These are phyloP conservation scores for Dioctria rufipes DNA, from an alignment of 2,888 invertebrate species.

Conservation along the genomic window DNA sequence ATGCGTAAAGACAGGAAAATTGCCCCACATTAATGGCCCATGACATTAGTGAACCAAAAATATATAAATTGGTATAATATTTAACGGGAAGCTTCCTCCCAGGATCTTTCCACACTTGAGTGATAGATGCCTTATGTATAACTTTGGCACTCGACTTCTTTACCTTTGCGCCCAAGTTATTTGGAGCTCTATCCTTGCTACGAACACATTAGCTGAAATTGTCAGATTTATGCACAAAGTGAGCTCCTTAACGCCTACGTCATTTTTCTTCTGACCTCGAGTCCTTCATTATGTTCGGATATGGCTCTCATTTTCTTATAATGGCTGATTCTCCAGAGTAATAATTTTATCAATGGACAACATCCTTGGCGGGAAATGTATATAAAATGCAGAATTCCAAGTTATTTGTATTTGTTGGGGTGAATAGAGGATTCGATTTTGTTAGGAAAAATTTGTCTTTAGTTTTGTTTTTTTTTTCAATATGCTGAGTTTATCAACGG, in stretches of 20 bases:
- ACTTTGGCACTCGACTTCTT: slow-evolving; percentile 12
- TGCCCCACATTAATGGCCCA: slow-evolving; percentile 27
- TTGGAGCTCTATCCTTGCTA: neutral
- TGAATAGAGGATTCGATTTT: no score
- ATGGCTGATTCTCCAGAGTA: slow-evolving; percentile 9
- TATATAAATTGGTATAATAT: neutral
- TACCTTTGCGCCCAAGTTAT: slow-evolving; percentile 6
- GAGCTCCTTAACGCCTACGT: neutral
- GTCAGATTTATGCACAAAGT: slow-evolving; percentile 11
- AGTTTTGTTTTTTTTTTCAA: no score
- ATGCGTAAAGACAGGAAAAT: slow-evolving; percentile 37
- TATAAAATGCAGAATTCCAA: neutral
- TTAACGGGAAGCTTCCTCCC: slow-evolving; percentile 13
- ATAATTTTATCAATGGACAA: neutral
- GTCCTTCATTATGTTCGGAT: neutral
- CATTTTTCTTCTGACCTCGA: neutral
- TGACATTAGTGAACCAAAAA: slow-evolving; percentile 43
- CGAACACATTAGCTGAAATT: neutral
- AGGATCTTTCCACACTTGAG: slow-evolving; percentile 20
- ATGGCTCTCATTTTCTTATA: slow-evolving; percentile 1
- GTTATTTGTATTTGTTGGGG: neutral
- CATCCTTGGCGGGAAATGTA: neutral
- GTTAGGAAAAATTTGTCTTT: no score
- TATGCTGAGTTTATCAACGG: no score
- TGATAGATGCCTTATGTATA: slow-evolving; percentile 24